Conservation (phyloP, 2,113 vertebrate species). For the Benthochromis sp. region DNA sequence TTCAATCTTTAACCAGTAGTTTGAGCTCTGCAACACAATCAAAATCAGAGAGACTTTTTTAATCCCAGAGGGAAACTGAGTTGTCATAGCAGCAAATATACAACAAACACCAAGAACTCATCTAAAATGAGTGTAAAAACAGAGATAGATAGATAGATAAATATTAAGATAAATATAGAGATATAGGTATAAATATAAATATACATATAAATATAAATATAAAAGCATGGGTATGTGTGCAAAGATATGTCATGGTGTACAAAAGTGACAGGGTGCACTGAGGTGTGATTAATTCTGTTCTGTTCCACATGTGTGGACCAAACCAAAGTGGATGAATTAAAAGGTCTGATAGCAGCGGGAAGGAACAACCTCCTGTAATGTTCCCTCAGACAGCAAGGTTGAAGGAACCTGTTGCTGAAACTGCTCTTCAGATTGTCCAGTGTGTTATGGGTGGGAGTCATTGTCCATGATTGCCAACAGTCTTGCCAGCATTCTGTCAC, state of each 20-base stretch:
- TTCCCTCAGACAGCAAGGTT: not conserved
- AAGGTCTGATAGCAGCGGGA: not conserved
- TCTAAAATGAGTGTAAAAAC: not conserved
- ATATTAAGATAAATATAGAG: not conserved
- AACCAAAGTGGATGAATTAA: not conserved
- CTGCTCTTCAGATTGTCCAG: not conserved
- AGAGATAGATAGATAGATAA: not conserved
- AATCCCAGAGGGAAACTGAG: not conserved
- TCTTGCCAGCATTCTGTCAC: not conserved
- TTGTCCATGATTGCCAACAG: not conserved
- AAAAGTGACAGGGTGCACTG: not conserved
- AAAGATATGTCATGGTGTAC: not conserved
- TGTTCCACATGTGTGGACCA: not conserved
- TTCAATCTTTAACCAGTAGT: not conserved
- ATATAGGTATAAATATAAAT: not conserved
- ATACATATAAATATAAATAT: not conserved
- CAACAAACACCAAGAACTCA: not conserved
- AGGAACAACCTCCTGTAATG: not conserved
- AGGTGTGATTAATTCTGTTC: not conserved
- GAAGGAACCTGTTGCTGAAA: not conserved
- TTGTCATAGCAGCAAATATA: not conserved
- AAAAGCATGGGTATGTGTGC: not conserved
- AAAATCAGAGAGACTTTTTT: not conserved
- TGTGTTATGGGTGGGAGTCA: not conserved
- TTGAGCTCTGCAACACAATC: not conserved